Conservation (phyloP, 2,888 invertebrate genomes). For the Stratiomys singularior region DNA sequence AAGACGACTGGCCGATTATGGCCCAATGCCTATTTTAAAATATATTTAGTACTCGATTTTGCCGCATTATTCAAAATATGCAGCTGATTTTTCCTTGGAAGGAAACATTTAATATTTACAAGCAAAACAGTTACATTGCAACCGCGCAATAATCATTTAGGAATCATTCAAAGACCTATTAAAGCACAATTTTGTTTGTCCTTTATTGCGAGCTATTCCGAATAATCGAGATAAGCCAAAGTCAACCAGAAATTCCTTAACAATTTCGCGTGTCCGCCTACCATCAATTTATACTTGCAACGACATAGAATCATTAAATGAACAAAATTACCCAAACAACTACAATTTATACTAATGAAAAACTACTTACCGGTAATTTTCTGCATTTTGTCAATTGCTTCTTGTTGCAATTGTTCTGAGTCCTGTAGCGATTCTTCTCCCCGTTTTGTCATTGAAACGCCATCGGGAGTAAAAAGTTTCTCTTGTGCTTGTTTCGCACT, state of each 20-base stretch:
- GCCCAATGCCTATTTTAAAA: too few species aligned
- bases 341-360: background rate
- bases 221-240: background rate
- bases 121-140: too few species aligned
- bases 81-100: too few species aligned
- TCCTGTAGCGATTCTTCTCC: conserved; percentile 68
- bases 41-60: too few species aligned
- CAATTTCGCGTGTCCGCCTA: background rate
- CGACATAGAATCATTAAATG: background rate
- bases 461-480: conserved; percentile 63
- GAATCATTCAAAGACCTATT: too few species aligned
- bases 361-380: conserved; percentile 63
- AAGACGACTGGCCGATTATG: too few species aligned
- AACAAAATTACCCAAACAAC: background rate
- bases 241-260: background rate
- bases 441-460: conserved; percentile 68
- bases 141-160: too few species aligned
- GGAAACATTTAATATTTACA: too few species aligned
- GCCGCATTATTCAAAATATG: too few species aligned
- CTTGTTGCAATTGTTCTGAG: conserved; percentile 69
- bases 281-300: conserved; percentile 9
- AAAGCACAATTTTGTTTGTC: too few species aligned
- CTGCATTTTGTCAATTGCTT: conserved; percentile 68
- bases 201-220: background rate
- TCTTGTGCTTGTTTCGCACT: conserved; percentile 61